phyloP scores from a whole-genome alignment of 1,140 invertebrate species.

The Homalodisca vitripennis region DNA sequence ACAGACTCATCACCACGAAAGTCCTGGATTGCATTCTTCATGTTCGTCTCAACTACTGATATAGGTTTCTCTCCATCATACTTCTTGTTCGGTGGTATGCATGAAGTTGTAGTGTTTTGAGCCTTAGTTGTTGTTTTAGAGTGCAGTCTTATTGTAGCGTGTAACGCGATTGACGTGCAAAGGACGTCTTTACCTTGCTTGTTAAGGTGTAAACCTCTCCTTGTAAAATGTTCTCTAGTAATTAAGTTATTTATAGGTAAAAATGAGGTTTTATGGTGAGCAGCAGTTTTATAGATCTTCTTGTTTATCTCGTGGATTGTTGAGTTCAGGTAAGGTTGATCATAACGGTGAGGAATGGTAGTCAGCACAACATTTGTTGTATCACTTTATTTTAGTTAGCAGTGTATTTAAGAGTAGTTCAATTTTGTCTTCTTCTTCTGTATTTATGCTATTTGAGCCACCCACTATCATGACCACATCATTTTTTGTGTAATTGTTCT shows the following conservation, averaged over 20 bases:
- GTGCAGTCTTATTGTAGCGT: background rate
- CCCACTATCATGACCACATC: background rate
- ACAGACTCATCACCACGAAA: no score
- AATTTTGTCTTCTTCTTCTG: background rate
- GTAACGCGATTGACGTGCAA: background rate
- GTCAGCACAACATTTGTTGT: background rate
- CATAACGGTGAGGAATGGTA: background rate
- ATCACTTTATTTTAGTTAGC: background rate
- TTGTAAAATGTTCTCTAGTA: background rate
- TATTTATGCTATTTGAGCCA: slow-evolving; percentile 2
- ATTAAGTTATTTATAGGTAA: slow-evolving; percentile 10
- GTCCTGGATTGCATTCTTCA: no score
- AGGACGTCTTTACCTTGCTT: background rate
- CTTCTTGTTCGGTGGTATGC: no score
- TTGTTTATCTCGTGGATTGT: background rate
- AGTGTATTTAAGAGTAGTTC: background rate
- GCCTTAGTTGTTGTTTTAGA: slow-evolving; percentile 1
- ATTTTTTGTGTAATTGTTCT: background rate
- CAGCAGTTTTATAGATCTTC: background rate
- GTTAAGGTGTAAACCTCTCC: background rate
- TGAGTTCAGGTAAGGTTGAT: background rate
- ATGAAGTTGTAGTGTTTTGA: no score
- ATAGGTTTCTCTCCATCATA: no score
- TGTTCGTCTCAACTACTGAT: no score
- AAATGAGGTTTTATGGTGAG: background rate